These are phyloP conservation scores for Eupithecia centaureata DNA, from an alignment of 2,888 invertebrate genomes.

Conservation along the genomic window DNA sequence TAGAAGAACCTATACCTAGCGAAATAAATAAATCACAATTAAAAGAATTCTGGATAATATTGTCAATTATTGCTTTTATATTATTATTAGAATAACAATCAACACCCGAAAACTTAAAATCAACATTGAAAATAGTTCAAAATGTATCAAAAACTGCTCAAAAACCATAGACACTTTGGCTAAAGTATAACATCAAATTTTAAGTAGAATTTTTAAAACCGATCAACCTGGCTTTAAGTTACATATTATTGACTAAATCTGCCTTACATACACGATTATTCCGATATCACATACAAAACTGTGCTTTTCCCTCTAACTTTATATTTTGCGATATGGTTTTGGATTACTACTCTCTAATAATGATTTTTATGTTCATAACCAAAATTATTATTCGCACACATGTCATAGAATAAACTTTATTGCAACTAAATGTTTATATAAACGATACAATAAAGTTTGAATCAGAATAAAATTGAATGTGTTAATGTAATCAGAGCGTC, in stretches of 20 bases:
- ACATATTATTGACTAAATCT: conserved; percentile 12
- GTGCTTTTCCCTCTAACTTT: conserved; percentile 10
- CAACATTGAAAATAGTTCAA: conserved; percentile 38
- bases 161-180: conserved; percentile 19
- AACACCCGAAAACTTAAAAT: conserved; percentile 9
- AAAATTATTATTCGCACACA: neutral
- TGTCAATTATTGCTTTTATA: conserved; percentile 69
- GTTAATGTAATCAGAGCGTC: too few species aligned
- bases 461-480: too few species aligned
- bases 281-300: conserved; percentile 29
- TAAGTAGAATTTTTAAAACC: neutral
- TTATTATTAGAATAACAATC: conserved; percentile 22
- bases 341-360: conserved; percentile 16
- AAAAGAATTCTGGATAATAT: conserved; percentile 59
- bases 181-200: conserved; percentile 1
- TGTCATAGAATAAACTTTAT: neutral
- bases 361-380: neutral
- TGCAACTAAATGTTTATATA: too few species aligned
- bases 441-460: too few species aligned
- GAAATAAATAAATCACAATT: conserved; percentile 40
- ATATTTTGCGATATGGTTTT: conserved; percentile 24
- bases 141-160: conserved; percentile 36
- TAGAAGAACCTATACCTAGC: neutral
- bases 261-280: conserved; percentile 29
- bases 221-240: neutral